Evolutionary conservation across 2,888 invertebrate genomes (phyloP).

Genomic region (Liodrosophila aerea): DNA sequence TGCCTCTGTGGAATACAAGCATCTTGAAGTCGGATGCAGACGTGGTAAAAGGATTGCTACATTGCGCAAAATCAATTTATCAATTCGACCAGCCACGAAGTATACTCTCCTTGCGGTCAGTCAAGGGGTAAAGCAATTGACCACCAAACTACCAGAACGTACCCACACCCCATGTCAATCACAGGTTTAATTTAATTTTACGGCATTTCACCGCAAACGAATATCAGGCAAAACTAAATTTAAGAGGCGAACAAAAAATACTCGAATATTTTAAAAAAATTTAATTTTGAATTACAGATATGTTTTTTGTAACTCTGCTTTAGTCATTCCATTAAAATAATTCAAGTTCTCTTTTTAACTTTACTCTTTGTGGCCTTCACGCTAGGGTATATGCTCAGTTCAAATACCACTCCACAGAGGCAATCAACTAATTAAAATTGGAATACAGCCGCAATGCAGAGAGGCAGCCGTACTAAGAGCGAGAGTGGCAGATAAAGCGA

Average conservation of each 20-base stretch:
- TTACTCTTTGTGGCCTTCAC: no score
- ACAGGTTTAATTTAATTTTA: constrained; percentile 42
- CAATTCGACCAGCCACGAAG: constrained; percentile 15
- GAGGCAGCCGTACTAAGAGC: background rate
- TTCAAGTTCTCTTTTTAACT: no score
- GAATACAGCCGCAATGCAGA: constrained; percentile 32
- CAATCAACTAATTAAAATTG: constrained; percentile 50
- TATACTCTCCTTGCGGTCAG: constrained; percentile 33
- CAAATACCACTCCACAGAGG: background rate
- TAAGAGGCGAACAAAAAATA: background rate
- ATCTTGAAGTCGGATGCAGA: constrained; percentile 13
- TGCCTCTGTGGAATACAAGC: background rate
- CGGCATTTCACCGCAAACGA: constrained; percentile 20
- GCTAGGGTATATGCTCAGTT: no score
- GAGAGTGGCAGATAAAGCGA: background rate
- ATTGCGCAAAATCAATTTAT: constrained; percentile 30
- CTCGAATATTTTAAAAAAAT: no score
- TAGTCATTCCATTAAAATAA: no score
- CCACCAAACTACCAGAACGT: background rate
- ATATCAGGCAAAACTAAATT: background rate
- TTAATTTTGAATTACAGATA: no score
- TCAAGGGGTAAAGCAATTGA: constrained; percentile 5
- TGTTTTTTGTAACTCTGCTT: no score
- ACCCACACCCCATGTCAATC: constrained; percentile 39
- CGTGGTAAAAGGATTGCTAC: constrained; percentile 1